A percentile compares a stretch with the other conserved stretches of the same genome.
Conservation (phyloP, 2,888 invertebrate genomes). For the Melipona bicolor region DNA sequence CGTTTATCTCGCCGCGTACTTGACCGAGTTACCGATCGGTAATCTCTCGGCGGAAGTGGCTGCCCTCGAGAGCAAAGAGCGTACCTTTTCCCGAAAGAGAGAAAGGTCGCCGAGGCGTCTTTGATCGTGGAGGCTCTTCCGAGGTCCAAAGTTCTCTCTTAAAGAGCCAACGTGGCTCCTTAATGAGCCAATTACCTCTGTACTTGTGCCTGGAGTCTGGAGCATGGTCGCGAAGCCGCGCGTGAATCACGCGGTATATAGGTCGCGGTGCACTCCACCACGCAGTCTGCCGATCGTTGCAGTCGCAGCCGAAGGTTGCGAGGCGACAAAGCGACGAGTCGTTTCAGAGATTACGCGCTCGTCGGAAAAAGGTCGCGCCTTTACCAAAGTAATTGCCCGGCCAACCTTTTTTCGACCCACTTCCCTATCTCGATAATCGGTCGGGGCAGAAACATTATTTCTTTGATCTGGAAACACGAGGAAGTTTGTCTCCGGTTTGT, state of each 20-base stretch:
- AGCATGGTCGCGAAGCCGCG: conserved; percentile 8
- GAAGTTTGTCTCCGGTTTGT: no score
- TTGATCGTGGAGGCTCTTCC: conserved; percentile 1
- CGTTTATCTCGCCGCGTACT: conserved; percentile 27
- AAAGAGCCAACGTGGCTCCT: background rate
- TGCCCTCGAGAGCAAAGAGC: conserved; percentile 34
- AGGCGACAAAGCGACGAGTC: conserved; percentile 11
- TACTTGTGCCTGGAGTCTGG: background rate
- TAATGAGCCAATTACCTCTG: background rate
- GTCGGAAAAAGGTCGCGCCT: conserved; percentile 38
- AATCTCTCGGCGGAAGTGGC: conserved; percentile 27
- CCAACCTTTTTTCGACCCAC: conserved; percentile 45
- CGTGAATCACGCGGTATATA: conserved; percentile 54
- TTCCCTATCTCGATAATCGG: conserved; percentile 1
- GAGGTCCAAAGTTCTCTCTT: background rate
- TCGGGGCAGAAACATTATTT: background rate
- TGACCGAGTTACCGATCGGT: conserved; percentile 44
- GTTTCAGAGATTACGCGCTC: conserved; percentile 25
- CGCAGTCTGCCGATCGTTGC: conserved; percentile 27
- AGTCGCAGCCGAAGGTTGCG: conserved; percentile 30
- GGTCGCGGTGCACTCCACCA: conserved; percentile 27
- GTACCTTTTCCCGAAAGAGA: background rate
- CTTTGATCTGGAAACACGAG: background rate
- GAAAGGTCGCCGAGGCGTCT: background rate
- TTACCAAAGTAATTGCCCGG: conserved; percentile 28